Conservation (phyloP, 2,797 vertebrate species). For the Tapirus indicus region DNA sequence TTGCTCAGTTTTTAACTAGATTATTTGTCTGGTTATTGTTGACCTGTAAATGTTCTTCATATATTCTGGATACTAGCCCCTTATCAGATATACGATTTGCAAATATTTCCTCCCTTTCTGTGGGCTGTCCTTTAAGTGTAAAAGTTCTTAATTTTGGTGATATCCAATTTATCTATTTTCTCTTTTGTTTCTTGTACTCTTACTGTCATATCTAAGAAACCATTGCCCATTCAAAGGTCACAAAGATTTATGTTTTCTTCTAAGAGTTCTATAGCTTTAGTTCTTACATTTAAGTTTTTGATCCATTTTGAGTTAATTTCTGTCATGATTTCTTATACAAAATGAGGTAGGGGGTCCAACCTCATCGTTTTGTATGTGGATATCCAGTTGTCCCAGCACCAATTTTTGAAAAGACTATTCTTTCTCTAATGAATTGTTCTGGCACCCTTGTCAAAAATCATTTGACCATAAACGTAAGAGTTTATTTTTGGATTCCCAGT, state of each 20-base stretch:
- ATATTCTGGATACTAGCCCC: not conserved
- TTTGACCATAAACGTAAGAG: not conserved
- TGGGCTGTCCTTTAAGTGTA: not conserved
- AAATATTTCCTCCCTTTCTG: not conserved
- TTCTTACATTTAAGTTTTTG: not conserved
- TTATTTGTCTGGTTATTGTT: not conserved
- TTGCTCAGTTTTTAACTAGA: not conserved
- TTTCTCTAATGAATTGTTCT: not conserved
- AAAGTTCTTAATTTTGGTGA: slow-evolving; percentile 13
- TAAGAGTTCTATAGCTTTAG: not conserved
- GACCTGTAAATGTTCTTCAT: not conserved
- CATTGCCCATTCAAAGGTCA: not conserved
- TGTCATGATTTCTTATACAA: not conserved
- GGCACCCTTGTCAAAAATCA: not conserved
- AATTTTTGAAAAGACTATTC: not conserved
- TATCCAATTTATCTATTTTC: not conserved
- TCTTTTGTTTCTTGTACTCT: not conserved
- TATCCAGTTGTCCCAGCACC: not conserved
- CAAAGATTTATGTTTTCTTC: not conserved
- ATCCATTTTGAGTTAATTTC: not conserved
- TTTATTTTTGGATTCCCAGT: not conserved
- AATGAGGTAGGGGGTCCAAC: not conserved
- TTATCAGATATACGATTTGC: not conserved
- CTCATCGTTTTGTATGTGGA: not conserved
- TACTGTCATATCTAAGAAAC: not conserved